These are phyloP conservation scores for Aphelocoma californica DNA, from an alignment of 2,797 vertebrate genomes.

Conservation along the genomic window DNA sequence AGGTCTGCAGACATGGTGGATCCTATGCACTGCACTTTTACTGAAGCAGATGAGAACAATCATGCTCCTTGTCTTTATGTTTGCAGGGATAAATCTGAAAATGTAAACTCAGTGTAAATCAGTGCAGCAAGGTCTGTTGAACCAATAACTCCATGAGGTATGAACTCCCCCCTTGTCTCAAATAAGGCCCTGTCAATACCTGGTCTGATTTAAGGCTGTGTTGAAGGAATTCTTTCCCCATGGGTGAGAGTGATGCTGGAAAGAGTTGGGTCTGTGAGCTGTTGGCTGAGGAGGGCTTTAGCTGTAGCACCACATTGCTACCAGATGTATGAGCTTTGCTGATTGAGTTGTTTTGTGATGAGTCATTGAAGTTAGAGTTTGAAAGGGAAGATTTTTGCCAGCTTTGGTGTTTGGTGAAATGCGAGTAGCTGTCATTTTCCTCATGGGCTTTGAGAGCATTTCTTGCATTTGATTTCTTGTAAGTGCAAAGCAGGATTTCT, in stretches of 20 bases:
- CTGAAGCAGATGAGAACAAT: constrained; percentile 36
- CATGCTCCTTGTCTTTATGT: neutral
- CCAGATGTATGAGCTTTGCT: constrained; percentile 56
- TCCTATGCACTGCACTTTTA: neutral
- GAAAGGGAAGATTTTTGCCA: constrained; percentile 27
- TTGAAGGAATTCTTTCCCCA: constrained; percentile 20
- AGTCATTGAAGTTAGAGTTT: constrained; percentile 37
- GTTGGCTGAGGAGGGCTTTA: constrained; percentile 5
- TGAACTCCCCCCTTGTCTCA: neutral
- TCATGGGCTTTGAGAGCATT: neutral
- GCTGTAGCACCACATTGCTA: constrained; percentile 23
- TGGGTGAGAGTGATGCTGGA: neutral
- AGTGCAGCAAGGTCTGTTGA: constrained; percentile 23
- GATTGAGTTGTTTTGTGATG: constrained; percentile 64
- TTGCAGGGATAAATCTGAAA: constrained; percentile 32
- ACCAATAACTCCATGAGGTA: constrained; percentile 34
- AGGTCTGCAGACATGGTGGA: neutral
- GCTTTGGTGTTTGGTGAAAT: constrained; percentile 21
- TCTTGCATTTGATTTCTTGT: constrained; percentile 15
- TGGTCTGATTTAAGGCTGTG: constrained; percentile 31
- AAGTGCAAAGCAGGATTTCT: constrained; percentile 18
- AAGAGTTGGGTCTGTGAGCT: neutral
- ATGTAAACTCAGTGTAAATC: constrained; percentile 28
- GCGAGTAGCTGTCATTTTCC: constrained; percentile 17
- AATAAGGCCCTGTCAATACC: constrained; percentile 49